Evolutionary conservation across 2,113 vertebrate genomes (phyloP).

Genomic region (Anhinga anhinga): DNA sequence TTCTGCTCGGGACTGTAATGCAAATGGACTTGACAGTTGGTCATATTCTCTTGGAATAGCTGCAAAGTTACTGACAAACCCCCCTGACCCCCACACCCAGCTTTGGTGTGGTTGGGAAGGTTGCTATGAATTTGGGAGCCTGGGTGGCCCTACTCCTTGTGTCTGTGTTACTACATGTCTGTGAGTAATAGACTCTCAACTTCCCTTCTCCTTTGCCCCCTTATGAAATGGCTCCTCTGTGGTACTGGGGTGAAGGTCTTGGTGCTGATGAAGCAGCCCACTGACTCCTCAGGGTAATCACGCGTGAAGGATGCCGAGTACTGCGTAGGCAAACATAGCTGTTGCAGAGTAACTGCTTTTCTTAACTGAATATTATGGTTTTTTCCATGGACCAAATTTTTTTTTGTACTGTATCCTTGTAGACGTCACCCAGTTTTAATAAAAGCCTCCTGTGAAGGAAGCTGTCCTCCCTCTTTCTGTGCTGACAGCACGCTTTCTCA

Average conservation of each 20-base stretch:
- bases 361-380: conserved; percentile 68
- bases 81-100: neutral
- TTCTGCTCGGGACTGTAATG: neutral
- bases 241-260: conserved; percentile 70
- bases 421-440: conserved; percentile 81
- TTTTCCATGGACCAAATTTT: conserved; percentile 81
- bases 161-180: conserved; percentile 16
- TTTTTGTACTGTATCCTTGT: conserved; percentile 83
- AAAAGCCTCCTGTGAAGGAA: conserved; percentile 79
- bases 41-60: neutral
- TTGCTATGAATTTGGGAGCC: neutral
- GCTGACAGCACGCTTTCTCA: neutral
- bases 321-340: conserved; percentile 61
- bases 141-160: conserved; percentile 1
- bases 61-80: conserved; percentile 12
- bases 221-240: conserved; percentile 34
- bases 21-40: neutral
- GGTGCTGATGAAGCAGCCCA: conserved; percentile 38
- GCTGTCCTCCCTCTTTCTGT: neutral
- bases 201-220: neutral
- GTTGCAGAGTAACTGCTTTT: conserved; percentile 74
- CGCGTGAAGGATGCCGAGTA: conserved; percentile 55
- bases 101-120: neutral
- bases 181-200: conserved; percentile 19
- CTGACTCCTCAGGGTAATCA: conserved; percentile 46